Evolutionary conservation across 2,113 vertebrate genomes (phyloP), one percentile per base, ranked within the genome.

Genomic region (Tapirus terrestris): DNA sequence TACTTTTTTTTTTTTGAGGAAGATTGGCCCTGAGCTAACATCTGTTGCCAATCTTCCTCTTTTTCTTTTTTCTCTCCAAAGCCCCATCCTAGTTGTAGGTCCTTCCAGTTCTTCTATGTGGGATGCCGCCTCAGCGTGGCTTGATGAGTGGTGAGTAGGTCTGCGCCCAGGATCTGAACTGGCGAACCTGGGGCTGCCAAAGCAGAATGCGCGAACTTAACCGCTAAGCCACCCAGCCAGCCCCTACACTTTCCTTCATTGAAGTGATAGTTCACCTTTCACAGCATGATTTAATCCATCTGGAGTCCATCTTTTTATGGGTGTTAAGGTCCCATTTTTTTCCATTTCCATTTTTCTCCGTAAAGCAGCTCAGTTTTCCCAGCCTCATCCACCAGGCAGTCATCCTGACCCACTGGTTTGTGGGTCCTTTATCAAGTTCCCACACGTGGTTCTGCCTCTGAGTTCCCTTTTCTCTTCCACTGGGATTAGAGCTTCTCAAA

Each of bases 401-500:
- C 5, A 1, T n/a, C 61, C 45, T 23, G 6, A n/a, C 25, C 23
- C 3, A 11, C 3, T 13, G 7, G 8, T 13, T 20, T 53, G 20
- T 36, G 45, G 27, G 29, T 36, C 36, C 45, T 60, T 87, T 7
- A 7, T 68, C 89, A 48, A 51, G 43, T 76, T 45, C 20, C 53
- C 56, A 56, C 48, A 18, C 10, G 6, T 3, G 12, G 67, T 31
- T 70, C 77, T 58, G n/a, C 25, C 58, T 51, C 16, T 5, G 8
- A 60, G 67, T 76, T 85, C 51, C n/a, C 53, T 88, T 21, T 68
- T 72, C 72, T 84, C 36, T 70, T 75, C n/a, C 29, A 0, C 9
- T 84, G 56, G 65, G 25, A 17, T n/a, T 39, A 87, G 89, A 82
- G 51, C 36, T 51, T 82, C 82, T 33, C 29, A n/a, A 27, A 92